Evolutionary conservation across 1,140 invertebrate species (phyloP).

Genomic region (Helicoverpa armigera): DNA sequence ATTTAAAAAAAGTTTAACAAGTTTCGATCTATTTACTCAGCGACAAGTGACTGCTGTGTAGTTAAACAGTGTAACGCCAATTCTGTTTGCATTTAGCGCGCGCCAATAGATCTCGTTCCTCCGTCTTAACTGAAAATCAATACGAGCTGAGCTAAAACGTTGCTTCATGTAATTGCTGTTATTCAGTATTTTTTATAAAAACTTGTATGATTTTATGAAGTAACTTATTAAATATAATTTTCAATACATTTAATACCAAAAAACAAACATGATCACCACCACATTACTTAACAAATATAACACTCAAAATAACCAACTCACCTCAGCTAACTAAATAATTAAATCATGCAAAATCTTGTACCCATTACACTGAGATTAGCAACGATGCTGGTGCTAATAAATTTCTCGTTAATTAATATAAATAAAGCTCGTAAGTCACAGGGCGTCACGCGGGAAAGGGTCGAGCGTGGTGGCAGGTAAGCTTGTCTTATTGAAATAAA

Average conservation of each 20-base stretch:
- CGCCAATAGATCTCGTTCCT: too few relatives aligned
- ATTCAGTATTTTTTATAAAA: too few relatives aligned
- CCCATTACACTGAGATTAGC: conserved; percentile 14
- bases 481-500: conserved; percentile 64
- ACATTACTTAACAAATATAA: background rate
- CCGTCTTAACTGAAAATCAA: too few relatives aligned
- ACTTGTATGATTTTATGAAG: too few relatives aligned
- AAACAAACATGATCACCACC: too few relatives aligned
- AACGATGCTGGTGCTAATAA: conserved; percentile 45
- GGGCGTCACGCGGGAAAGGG: conserved; percentile 54
- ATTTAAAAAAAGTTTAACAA: conserved; percentile 40
- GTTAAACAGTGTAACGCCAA: too few relatives aligned
- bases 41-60: background rate
- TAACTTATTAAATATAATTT: too few relatives aligned
- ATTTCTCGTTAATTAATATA: conserved; percentile 60
- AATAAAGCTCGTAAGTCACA: conserved; percentile 61
- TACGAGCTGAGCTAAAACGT: background rate
- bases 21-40: conserved; percentile 34
- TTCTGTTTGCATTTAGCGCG: too few relatives aligned
- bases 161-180: too few relatives aligned
- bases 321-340: background rate
- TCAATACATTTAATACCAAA: too few relatives aligned
- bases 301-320: background rate
- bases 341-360: conserved; percentile 27
- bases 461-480: conserved; percentile 56